Evolutionary conservation across 2,888 invertebrate species (phyloP).

Genomic region (Eristalis tenax): DNA sequence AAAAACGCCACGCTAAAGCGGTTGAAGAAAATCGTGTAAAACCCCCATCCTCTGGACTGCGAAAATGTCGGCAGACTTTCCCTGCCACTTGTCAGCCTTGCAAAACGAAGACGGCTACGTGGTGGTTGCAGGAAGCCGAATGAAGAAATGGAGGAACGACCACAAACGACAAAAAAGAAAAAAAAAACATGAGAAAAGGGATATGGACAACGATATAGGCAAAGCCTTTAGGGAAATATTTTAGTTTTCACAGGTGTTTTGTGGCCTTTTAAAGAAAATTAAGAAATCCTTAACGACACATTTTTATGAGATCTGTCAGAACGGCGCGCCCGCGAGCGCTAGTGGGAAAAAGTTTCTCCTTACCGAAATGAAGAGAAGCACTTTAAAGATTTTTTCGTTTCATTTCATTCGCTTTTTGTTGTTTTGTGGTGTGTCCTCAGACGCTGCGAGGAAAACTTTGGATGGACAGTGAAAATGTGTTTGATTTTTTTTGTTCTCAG

Average conservation of each 20-base stretch:
- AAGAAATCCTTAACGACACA: constrained; percentile 72
- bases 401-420: constrained; percentile 16
- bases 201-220: constrained; percentile 41
- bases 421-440: constrained; percentile 9
- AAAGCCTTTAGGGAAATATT: constrained; percentile 71
- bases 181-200: constrained; percentile 22
- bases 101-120: constrained; percentile 23
- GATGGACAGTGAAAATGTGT: constrained; percentile 34
- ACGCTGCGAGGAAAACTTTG: not conserved
- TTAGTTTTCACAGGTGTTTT: constrained; percentile 72
- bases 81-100: constrained; percentile 42
- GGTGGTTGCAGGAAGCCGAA: constrained; percentile 3
- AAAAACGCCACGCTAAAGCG: constrained; percentile 5
- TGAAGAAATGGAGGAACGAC: constrained; percentile 5
- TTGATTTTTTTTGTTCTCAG: not conserved
- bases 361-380: constrained; percentile 28
- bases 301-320: constrained; percentile 69
- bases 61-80: constrained; percentile 44
- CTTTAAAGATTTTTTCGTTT: constrained; percentile 14
- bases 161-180: constrained; percentile 27
- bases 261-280: constrained; percentile 72
- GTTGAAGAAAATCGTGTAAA: constrained; percentile 53
- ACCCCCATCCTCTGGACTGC: constrained; percentile 11
- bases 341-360: constrained; percentile 30
- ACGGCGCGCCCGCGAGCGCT: constrained; percentile 20